Percentiles rank a stretch among this genome's conserved stretches.
phyloP scores from a whole-genome alignment of 2,888 invertebrate species.

The Shargacucullia verbasci region DNA sequence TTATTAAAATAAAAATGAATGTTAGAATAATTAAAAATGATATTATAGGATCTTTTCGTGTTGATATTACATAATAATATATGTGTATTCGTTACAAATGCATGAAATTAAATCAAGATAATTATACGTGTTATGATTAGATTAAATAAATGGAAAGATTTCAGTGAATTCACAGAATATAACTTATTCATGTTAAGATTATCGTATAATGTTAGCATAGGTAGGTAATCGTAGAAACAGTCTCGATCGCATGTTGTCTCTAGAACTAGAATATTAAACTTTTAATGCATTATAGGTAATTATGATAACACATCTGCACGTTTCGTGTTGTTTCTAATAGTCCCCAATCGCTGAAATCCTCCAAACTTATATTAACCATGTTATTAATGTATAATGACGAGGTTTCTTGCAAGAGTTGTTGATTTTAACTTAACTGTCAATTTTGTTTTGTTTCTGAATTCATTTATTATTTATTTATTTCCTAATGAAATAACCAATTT shows the following conservation, averaged over 20 bases:
- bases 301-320: constrained; percentile 27
- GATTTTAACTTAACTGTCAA: constrained; percentile 14
- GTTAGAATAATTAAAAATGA: constrained; percentile 50
- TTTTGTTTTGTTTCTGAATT: constrained; percentile 13
- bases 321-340: constrained; percentile 41
- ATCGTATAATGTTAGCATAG: constrained; percentile 44
- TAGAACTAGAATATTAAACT: constrained; percentile 34
- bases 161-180: constrained; percentile 44
- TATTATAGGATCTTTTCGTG: constrained; percentile 39
- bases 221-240: constrained; percentile 29
- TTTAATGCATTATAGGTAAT: constrained; percentile 35
- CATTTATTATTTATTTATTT: background rate
- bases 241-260: constrained; percentile 25
- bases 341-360: constrained; percentile 45
- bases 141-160: constrained; percentile 39
- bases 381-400: constrained; percentile 37
- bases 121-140: constrained; percentile 38
- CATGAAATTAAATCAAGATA: constrained; percentile 31
- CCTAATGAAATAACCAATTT: constrained; percentile 12
- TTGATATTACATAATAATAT: constrained; percentile 25
- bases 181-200: constrained; percentile 36
- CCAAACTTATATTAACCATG: constrained; percentile 23
- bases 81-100: constrained; percentile 23
- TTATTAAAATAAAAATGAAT: constrained; percentile 34
- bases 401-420: constrained; percentile 49